A percentile compares a stretch with the other conserved stretches of the same genome.
Evolutionary conservation across 1,140 invertebrate genomes (phyloP).

Genomic region (Bombus pyrosoma): DNA sequence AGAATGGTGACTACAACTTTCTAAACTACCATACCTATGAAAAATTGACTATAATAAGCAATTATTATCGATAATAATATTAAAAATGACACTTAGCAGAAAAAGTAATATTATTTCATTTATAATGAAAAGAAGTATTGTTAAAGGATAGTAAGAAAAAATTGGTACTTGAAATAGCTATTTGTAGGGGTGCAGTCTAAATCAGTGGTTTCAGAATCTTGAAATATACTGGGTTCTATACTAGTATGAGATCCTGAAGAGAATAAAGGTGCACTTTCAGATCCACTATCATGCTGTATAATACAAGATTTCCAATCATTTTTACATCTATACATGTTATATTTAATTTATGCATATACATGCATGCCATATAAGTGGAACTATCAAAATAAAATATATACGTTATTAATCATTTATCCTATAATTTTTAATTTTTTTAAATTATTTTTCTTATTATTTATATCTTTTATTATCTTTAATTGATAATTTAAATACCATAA

Average conservation of each 20-base stretch:
- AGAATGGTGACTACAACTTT: constrained; percentile 57
- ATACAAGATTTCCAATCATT: constrained; percentile 45
- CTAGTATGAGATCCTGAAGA: constrained; percentile 65
- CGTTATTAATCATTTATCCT: constrained; percentile 1
- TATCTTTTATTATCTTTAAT: not conserved
- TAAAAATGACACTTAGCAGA: not conserved
- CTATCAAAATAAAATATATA: not conserved
- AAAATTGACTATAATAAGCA: not conserved
- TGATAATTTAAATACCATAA: not conserved
- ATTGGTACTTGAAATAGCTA: constrained; percentile 51
- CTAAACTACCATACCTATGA: constrained; percentile 65
- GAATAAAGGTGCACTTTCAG: constrained; percentile 71
- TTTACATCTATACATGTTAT: constrained; percentile 50
- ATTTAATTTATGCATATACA: constrained; percentile 1
- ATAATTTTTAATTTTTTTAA: not conserved
- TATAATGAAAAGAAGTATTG: not conserved
- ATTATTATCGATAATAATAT: not conserved
- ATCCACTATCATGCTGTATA: constrained; percentile 64
- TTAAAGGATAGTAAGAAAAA: not conserved
- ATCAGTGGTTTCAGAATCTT: constrained; percentile 70
- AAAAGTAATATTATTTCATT: not conserved
- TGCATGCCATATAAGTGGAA: not conserved
- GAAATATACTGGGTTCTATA: constrained; percentile 59
- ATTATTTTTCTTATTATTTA: not conserved
- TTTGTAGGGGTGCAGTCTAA: constrained; percentile 51